phyloP scores from a whole-genome alignment of 2,113 vertebrate genomes.

The Leptobrachium leishanense region DNA sequence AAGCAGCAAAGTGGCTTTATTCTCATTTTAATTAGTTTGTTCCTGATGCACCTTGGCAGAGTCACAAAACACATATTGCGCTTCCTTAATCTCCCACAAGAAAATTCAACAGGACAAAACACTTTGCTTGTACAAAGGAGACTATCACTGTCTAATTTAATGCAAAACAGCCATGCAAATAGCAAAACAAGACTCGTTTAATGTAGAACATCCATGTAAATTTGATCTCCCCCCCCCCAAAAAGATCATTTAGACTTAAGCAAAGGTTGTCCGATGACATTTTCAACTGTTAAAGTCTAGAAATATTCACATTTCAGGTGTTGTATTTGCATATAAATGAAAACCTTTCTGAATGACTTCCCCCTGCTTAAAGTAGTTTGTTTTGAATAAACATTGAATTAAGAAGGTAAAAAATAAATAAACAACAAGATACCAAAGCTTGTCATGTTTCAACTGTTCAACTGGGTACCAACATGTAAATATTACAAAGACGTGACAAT shows the following conservation, averaged over 20 bases:
- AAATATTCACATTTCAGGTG: background rate
- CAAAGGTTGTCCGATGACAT: background rate
- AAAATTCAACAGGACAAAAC: constrained; percentile 23
- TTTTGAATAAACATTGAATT: background rate
- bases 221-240: background rate
- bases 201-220: constrained; percentile 9
- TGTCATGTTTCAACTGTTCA: background rate
- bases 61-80: constrained; percentile 30
- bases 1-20: background rate
- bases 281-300: background rate
- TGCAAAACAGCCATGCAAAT: constrained; percentile 18
- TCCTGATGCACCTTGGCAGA: background rate
- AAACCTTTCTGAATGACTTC: background rate
- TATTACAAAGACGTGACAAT: too few species aligned
- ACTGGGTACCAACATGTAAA: too few species aligned
- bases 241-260: background rate
- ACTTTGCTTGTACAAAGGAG: background rate
- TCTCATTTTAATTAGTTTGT: background rate
- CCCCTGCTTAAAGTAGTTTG: background rate
- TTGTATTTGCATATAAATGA: background rate
- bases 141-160: constrained; percentile 15
- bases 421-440: background rate
- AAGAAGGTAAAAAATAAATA: background rate
- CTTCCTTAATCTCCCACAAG: constrained; percentile 1
- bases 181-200: constrained; percentile 2